Evolutionary conservation across 1,140 invertebrate species (phyloP).

Genomic region (Trichonephila inaurata): DNA sequence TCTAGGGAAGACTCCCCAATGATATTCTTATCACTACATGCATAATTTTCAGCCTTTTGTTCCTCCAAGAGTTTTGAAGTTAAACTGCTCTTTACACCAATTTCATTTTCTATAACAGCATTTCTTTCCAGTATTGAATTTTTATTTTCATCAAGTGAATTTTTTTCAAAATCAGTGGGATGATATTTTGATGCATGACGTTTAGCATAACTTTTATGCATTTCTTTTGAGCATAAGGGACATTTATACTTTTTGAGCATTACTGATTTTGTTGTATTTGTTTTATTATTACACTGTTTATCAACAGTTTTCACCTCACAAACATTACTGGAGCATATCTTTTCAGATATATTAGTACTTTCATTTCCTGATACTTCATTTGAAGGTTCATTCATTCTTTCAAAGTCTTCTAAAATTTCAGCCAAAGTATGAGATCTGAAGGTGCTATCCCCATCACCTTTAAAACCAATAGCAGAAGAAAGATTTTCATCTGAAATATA

Average conservation of each 20-base stretch:
- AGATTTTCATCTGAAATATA: not conserved
- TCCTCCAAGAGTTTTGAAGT: too few relatives aligned
- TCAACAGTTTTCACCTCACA: not conserved
- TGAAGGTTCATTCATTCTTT: not conserved
- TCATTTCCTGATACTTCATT: not conserved
- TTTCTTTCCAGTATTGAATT: too few relatives aligned
- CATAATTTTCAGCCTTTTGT: too few relatives aligned
- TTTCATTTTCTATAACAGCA: too few relatives aligned
- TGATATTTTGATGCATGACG: not conserved
- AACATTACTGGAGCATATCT: not conserved
- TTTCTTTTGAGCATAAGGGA: not conserved
- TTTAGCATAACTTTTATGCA: not conserved
- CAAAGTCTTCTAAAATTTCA: conserved; percentile 7
- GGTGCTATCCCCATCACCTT: not conserved
- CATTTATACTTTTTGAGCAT: not conserved
- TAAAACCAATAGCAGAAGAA: not conserved
- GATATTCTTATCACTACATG: too few relatives aligned
- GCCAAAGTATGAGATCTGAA: not conserved
- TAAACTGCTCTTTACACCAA: too few relatives aligned
- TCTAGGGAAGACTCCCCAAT: too few relatives aligned
- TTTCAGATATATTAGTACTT: not conserved
- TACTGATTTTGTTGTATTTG: not conserved
- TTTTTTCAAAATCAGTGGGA: not conserved
- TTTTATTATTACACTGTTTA: not conserved
- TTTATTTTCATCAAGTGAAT: not conserved